These are phyloP conservation scores for Lumbricus terrestris DNA, from an alignment of 2,888 invertebrate species.

Conservation along the genomic window DNA sequence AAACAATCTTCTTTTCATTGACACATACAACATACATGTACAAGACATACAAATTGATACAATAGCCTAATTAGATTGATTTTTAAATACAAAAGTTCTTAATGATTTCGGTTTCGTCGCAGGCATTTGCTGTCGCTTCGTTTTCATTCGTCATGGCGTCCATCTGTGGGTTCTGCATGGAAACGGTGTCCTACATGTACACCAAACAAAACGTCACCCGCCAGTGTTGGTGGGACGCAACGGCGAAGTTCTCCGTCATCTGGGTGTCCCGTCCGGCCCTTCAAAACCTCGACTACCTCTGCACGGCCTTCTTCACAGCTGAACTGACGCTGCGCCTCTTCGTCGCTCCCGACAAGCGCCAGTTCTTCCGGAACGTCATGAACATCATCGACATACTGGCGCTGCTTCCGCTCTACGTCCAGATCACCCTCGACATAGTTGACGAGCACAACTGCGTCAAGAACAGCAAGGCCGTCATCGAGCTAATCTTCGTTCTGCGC, in stretches of 20 bases:
- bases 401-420: conserved; percentile 55
- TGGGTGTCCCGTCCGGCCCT: conserved; percentile 35
- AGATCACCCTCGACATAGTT: conserved; percentile 50
- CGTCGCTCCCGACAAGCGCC: conserved; percentile 50
- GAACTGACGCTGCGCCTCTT: conserved; percentile 52
- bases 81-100: background rate
- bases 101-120: conserved; percentile 34
- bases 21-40: background rate
- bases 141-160: conserved; percentile 55
- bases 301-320: conserved; percentile 55
- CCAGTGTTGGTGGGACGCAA: conserved; percentile 21
- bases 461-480: conserved; percentile 52
- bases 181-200: conserved; percentile 50
- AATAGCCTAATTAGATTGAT: too few species aligned
- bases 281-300: conserved; percentile 51
- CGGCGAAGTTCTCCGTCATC: background rate
- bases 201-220: conserved; percentile 37
- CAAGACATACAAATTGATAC: too few species aligned
- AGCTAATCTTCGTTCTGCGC: conserved; percentile 60
- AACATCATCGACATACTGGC: conserved; percentile 56
- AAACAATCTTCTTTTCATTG: background rate
- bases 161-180: conserved; percentile 56
- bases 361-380: conserved; percentile 51
- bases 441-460: conserved; percentile 50
- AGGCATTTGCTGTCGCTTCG: conserved; percentile 55